Conservation (phyloP, 2,797 vertebrate genomes). For the Tinamus major region DNA sequence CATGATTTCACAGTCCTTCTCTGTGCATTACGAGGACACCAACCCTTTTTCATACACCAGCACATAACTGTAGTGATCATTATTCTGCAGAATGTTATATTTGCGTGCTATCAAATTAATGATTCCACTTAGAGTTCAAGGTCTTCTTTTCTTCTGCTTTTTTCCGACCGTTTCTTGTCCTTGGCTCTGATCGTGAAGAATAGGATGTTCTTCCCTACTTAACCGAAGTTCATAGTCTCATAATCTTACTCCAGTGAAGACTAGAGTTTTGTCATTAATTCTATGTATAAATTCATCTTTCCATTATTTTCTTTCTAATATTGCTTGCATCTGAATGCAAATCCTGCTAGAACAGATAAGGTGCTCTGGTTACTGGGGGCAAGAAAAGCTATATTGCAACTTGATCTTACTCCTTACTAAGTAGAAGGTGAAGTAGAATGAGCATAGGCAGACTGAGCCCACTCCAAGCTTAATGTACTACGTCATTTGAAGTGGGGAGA, state of each 20-base stretch:
- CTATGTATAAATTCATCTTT: background rate
- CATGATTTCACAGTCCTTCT: background rate
- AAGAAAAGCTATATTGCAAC: background rate
- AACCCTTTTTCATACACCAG: background rate
- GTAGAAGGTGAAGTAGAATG: background rate
- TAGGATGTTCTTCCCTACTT: background rate
- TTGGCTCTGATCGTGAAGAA: background rate
- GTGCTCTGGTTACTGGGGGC: background rate
- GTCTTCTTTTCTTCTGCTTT: background rate
- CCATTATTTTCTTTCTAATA: background rate
- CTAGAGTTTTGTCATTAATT: background rate
- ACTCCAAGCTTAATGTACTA: background rate
- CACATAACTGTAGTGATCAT: background rate
- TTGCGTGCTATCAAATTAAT: background rate
- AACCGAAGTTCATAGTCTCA: background rate
- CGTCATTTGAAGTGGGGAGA: background rate
- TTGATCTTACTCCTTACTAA: background rate
- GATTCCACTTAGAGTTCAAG: background rate
- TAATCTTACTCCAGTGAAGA: background rate
- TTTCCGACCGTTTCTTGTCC: background rate
- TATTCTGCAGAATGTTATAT: background rate
- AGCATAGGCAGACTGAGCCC: background rate
- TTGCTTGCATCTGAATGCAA: background rate
- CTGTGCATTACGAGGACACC: background rate
- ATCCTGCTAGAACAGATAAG: background rate